Conservation (phyloP, 2,113 vertebrate species). For the Erinaceus europaeus region DNA sequence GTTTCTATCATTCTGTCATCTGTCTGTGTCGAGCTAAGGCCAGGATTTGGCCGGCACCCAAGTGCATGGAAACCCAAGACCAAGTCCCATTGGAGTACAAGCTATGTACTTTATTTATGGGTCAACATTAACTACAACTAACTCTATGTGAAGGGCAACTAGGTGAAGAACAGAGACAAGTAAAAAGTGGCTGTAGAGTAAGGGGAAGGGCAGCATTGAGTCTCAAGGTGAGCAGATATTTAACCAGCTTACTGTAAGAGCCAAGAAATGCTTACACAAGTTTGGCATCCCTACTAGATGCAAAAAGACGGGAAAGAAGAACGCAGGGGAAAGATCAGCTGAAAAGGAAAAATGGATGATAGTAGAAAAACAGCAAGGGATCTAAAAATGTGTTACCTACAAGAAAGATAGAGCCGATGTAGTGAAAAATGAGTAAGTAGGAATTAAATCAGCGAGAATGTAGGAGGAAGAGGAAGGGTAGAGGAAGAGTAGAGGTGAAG, state of each 20-base stretch:
- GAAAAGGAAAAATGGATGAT: not conserved
- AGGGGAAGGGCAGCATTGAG: not conserved
- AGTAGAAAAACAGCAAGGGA: not conserved
- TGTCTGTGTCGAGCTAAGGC: not conserved
- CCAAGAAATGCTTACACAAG: not conserved
- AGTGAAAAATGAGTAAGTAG: not conserved
- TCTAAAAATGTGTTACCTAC: not conserved
- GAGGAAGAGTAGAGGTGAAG: too few species aligned
- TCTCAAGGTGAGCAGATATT: not conserved
- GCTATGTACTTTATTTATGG: not conserved
- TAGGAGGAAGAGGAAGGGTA: not conserved
- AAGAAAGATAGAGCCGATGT: not conserved
- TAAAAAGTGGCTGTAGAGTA: constrained; percentile 11
- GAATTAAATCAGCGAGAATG: not conserved
- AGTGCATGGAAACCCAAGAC: not conserved
- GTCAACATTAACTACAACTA: not conserved
- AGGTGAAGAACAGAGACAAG: not conserved
- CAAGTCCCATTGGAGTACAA: not conserved
- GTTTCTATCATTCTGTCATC: not conserved
- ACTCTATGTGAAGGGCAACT: constrained; percentile 35
- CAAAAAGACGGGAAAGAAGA: not conserved
- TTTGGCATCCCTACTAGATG: not conserved
- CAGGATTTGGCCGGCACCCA: not conserved
- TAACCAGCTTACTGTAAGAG: not conserved
- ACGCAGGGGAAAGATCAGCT: not conserved